Evolutionary conservation across 2,797 vertebrate genomes (phyloP), one percentile per base, ranked within the genome.

Genomic region (Epinephelus awoara): DNA sequence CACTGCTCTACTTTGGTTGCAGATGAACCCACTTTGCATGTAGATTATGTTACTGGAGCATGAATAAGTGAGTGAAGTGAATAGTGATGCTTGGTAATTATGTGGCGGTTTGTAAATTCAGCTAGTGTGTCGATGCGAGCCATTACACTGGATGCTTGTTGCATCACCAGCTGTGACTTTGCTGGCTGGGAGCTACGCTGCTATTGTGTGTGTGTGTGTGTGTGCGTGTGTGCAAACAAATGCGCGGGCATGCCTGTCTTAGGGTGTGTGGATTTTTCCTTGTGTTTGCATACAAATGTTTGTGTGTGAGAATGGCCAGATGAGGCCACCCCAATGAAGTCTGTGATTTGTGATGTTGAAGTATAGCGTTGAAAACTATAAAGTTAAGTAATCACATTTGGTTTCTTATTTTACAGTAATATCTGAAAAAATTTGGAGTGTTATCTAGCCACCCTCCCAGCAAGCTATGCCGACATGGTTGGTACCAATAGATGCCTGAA

Each of bases 1-100:
- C 19, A n/a, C 10, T 5, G 29, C 5, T 18, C 52, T 57, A 46
- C 71, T 69, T 66, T 57, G 19, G 6, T 10, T 59, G 51, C 18
- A 50, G 34, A 65, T 72, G n/a, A 55, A 71, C 62, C 68, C 3
- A 55, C n/a, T 67, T 55, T 70, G 27, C 38, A 63, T 58, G 58
- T 15, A 49, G 29, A 75, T 82, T 49, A n/a, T 62, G 46, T 68
- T 54, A 21, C 44, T 8, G 4, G 52, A 57, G 49, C 58, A 54
- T 21, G 19, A 23, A 21, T 34, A 71, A 54, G 10, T 8, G 8
- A 49, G 34, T 61, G 57, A 73, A 46, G 47, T 67, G 17, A 72
- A 58, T 57, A 27, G 19, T 46, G 27, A 69, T 55, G 44, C 44
- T 25, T 19, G 5, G 18, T 27, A 52, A 47, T 40, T 23, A 1